Percentiles rank a stretch among this genome's conserved stretches.
Conservation (phyloP, 2,888 invertebrate genomes). For the Buathra laborator region DNA sequence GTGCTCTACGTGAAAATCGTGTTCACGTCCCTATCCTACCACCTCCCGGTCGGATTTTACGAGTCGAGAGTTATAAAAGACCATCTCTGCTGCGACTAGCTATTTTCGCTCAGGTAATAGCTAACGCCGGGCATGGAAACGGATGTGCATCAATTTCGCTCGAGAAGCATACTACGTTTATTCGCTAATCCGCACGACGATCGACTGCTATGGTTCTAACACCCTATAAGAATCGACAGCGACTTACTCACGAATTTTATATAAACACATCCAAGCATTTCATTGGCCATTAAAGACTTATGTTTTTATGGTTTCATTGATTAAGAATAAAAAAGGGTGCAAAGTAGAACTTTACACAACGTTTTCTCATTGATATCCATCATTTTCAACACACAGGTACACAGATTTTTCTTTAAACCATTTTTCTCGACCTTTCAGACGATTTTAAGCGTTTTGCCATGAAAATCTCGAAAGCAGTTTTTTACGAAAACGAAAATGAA, state of each 20-base stretch:
- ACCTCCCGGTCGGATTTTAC: constrained; percentile 49
- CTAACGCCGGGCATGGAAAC: constrained; percentile 3
- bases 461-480: background rate
- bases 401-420: background rate
- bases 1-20: constrained; percentile 48
- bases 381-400: no score
- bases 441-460: background rate
- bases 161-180: constrained; percentile 38
- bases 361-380: background rate
- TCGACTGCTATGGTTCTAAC: background rate
- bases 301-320: background rate
- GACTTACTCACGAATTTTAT: background rate
- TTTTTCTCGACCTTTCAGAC: background rate
- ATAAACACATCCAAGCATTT: background rate
- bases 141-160: constrained; percentile 48
- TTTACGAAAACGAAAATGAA: background rate
- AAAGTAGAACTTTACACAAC: background rate
- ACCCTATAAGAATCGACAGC: no score
- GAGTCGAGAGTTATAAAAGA: constrained; percentile 53
- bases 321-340: background rate
- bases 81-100: constrained; percentile 13
- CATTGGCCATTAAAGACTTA: background rate
- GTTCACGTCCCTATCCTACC: constrained; percentile 34
- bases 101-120: background rate
- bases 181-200: constrained; percentile 23